Conservation (phyloP, 2,113 vertebrate genomes). For the Hippocampus mohnikei region DNA sequence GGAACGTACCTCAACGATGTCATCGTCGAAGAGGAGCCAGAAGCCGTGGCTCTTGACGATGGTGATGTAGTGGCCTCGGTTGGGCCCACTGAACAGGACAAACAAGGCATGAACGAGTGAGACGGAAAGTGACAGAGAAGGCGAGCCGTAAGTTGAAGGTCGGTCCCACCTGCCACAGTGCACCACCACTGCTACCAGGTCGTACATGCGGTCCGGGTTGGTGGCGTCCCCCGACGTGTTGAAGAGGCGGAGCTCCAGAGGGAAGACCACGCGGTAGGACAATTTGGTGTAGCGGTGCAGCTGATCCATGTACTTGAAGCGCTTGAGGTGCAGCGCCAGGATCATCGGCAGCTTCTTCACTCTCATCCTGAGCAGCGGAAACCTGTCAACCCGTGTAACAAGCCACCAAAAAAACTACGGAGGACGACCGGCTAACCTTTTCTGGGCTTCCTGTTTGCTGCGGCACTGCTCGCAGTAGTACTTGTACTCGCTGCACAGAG, state of each 20-base stretch:
- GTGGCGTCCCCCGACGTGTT: slow-evolving; percentile 92
- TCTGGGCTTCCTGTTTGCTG: slow-evolving; percentile 93
- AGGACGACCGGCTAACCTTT: slow-evolving; percentile 72
- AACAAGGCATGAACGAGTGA: background rate
- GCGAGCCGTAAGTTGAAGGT: background rate
- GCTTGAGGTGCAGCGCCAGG: slow-evolving; percentile 86
- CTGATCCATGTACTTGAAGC: slow-evolving; percentile 96
- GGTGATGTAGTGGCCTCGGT: slow-evolving; percentile 90
- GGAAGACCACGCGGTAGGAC: slow-evolving; percentile 90
- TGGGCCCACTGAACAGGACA: slow-evolving; percentile 78
- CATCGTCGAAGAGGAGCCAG: slow-evolving; percentile 89
- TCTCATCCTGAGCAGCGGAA: slow-evolving; percentile 74
- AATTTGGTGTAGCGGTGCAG: slow-evolving; percentile 92
- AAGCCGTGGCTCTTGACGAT: slow-evolving; percentile 92
- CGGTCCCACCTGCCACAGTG: slow-evolving; percentile 84
- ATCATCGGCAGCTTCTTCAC: slow-evolving; percentile 94
- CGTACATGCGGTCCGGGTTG: slow-evolving; percentile 88
- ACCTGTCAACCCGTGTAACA: background rate
- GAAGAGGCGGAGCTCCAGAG: slow-evolving; percentile 88
- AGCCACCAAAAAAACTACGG: background rate
- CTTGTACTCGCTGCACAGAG: slow-evolving; percentile 89
- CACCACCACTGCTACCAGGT: slow-evolving; percentile 90
- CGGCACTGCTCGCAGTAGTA: slow-evolving; percentile 94
- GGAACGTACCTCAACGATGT: slow-evolving; percentile 83
- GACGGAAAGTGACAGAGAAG: background rate